Evolutionary conservation across 2,888 invertebrate genomes (phyloP), one percentile per base, ranked within the genome.

Genomic region (Acanthosepion pharaonis): DNA sequence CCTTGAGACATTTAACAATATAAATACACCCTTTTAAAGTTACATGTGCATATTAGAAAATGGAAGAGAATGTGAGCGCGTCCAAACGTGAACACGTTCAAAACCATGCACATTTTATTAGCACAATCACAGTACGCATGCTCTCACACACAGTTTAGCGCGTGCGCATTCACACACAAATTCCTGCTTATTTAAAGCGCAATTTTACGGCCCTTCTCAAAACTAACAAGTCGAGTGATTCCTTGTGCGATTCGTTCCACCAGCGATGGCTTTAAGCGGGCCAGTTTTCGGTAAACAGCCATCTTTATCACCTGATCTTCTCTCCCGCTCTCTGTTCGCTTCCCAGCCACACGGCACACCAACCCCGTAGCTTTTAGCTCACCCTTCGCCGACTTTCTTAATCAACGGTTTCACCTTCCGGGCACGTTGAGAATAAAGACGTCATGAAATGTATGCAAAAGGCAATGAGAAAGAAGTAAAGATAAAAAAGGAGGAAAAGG

Each of bases 401-500:
- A 78, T 78, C 78, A 78, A 33, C n/a, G 78, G 78, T 33, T 78
- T n/a, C 78, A 78, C 78, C 78, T 78, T 78, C 78, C 78, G 78
- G 78, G 78, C n/a, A 78, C 78, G 78, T 33, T n/a, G 78, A 78
- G 78, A 78, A 78, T 78, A 78, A 78, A 78, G n/a, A 78, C 78
- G n/a, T 78, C 78, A 33, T 78, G 78, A n/a, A 78, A 78, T 78
- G n/a, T n/a, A 78, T 78, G 78, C 78, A n/a, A 78, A 59, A 59
- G 59, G 59, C 59, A 25, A 59, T 11, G 51, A 51, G 15, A 51
- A 51, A 8, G 51, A 55, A 55, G 55, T 5, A 55, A 20, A 55
- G 18, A 55, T 55, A 5, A 55, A 20, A 20, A 20, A 15, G 20
- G 18, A 55, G 20, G 18, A 55, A 20, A 20, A 20, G 1, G 5